Evolutionary conservation across 2,797 vertebrate species (phyloP).

Genomic region (Chaetophractus vellerosus): DNA sequence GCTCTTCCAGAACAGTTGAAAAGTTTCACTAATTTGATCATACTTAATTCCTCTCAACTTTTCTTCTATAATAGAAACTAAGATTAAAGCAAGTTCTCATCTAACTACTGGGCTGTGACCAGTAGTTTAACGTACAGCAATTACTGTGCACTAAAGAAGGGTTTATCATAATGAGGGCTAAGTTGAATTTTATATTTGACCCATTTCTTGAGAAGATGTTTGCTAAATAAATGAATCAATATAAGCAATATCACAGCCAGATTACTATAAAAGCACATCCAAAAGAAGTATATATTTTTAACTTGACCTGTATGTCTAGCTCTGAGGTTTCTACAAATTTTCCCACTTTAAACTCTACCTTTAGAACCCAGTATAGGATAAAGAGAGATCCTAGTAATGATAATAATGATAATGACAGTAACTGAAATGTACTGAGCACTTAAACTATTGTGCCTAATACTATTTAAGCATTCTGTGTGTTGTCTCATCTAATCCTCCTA

Average conservation of each 20-base stretch:
- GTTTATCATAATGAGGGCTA: not conserved
- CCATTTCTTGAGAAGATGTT: not conserved
- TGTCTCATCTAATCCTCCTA: not conserved
- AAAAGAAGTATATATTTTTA: conserved; percentile 1
- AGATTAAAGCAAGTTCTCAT: not conserved
- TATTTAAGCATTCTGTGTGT: not conserved
- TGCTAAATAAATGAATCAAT: conserved; percentile 18
- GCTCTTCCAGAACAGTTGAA: conserved; percentile 10
- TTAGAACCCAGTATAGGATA: not conserved
- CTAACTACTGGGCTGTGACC: not conserved
- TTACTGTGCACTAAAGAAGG: not conserved
- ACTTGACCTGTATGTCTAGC: not conserved
- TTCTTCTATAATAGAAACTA: not conserved
- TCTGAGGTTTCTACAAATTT: not conserved
- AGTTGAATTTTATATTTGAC: not conserved
- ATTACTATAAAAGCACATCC: not conserved
- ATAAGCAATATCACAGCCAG: not conserved
- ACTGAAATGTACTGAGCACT: not conserved
- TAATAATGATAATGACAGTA: not conserved
- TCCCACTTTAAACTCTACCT: not conserved
- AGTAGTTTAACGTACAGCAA: not conserved
- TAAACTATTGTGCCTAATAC: not conserved
- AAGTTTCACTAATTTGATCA: not conserved
- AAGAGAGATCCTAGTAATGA: not conserved
- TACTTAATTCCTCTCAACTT: not conserved